These are phyloP conservation scores for Cremastobaeus sp. DNA, from an alignment of 2,888 invertebrate species.

Conservation along the genomic window DNA sequence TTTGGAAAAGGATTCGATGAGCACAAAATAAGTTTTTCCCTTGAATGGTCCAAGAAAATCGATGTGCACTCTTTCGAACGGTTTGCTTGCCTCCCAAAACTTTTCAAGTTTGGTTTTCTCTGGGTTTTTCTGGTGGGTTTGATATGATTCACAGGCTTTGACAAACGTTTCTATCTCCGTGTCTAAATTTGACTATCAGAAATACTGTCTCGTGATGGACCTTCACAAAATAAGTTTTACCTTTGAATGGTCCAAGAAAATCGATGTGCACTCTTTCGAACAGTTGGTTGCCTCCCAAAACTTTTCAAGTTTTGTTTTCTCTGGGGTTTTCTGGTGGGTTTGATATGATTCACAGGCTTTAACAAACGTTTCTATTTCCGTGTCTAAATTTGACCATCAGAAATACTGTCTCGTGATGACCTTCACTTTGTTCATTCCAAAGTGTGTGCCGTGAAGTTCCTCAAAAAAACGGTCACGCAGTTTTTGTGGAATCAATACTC, in stretches of 20 bases:
- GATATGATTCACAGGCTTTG: constrained; percentile 48
- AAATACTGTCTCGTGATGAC: constrained; percentile 62
- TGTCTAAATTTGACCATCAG: constrained; percentile 65
- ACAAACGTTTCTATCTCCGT: too few species aligned
- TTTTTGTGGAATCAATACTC: constrained; percentile 63
- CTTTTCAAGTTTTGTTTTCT: constrained; percentile 44
- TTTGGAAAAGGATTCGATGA: constrained; percentile 60
- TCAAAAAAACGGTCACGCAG: constrained; percentile 49
- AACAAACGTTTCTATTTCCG: constrained; percentile 33
- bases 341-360: constrained; percentile 51
- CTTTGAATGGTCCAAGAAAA: constrained; percentile 58
- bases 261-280: constrained; percentile 60
- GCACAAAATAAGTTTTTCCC: constrained; percentile 56
- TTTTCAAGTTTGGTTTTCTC: constrained; percentile 45
- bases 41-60: constrained; percentile 59
- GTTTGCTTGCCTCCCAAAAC: constrained; percentile 54
- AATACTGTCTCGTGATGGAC: too few species aligned
- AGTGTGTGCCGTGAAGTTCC: constrained; percentile 63
- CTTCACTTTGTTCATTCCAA: constrained; percentile 57
- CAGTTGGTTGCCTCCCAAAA: constrained; percentile 55
- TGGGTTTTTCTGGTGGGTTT: constrained; percentile 46
- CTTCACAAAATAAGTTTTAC: constrained; percentile 56
- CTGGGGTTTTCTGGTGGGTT: constrained; percentile 43
- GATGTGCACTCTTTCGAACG: constrained; percentile 56
- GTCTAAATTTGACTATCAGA: too few species aligned